Base-by-base conservation (phyloP, 2,888 invertebrate genomes). In the Hoplodrina blanda region DNA sequence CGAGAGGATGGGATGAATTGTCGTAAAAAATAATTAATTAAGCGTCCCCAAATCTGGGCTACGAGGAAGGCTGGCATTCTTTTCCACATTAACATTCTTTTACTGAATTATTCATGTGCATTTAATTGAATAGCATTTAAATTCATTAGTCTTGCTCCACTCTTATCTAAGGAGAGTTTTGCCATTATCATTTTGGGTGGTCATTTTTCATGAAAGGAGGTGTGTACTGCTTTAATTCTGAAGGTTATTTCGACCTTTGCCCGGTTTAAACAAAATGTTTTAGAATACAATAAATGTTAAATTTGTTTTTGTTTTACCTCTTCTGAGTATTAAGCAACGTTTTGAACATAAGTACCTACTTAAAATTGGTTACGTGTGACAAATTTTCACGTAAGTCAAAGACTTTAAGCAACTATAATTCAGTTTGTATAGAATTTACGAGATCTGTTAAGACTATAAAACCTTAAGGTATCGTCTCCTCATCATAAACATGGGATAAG, bases 91-190 rank as follows among this genome's bases (percentile, higher is more conserved):
- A 91, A 90, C 91, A 91, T 93, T 92, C 89, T 91, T 90, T 91
- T 90, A 84, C 87, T 94, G 94, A 94, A 94, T 95, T 86, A 95
- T 95, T 94, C 93, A 94, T 94, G 91, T 92, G 93, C 92, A 93
- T 93, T 93, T 93, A 92, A 94, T 94, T 94, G 94, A 93, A 94
- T 94, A 90, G 88, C 91, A 94, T 94, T 94, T 92, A 93, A 94
- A 94, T 94, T 94, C 90, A 94, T 94, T 93, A 93, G 87, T 87
- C 82, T 85, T 83, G 82, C 74, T 81, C 81, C 82, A 77, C 76
- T 84, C 82, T 83, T 86, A 87, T 86, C 85, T 81, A 56, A 46
- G 69, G 72, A 78, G 81, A 82, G 76, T 78, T 75, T 73, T 63
- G 72, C 80, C 73, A 85, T 82, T 82, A 84, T 78, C 82, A 80